Conservation (phyloP, 35 echinoderm and acorn worm species). For the Antedon bifida region DNA sequence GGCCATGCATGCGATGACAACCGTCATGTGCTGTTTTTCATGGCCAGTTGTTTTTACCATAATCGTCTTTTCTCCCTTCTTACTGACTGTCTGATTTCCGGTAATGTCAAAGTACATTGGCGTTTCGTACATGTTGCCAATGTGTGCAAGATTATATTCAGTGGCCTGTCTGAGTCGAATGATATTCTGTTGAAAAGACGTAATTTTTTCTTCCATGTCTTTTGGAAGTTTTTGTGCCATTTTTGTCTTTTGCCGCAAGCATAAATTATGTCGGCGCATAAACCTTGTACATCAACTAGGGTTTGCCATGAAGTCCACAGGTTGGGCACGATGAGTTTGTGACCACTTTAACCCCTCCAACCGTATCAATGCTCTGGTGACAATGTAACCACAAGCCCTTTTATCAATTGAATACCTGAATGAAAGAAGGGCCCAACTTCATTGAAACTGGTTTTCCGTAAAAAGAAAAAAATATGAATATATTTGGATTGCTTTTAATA, state of each 20-base stretch:
- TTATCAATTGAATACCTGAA: too few relatives aligned
- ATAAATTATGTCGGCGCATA: background rate
- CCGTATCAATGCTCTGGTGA: too few relatives aligned
- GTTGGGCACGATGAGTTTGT: too few relatives aligned
- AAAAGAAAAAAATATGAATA: too few relatives aligned
- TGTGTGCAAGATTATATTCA: background rate
- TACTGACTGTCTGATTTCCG: background rate
- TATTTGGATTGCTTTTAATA: too few relatives aligned
- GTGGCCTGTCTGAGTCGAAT: background rate
- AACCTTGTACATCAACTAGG: too few relatives aligned
- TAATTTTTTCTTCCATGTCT: background rate
- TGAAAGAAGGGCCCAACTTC: too few relatives aligned
- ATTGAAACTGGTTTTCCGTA: too few relatives aligned
- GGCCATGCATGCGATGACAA: background rate
- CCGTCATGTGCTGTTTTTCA: slow-evolving; percentile 3
- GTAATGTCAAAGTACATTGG: background rate
- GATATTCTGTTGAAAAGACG: background rate
- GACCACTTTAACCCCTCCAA: too few relatives aligned
- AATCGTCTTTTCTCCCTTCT: background rate
- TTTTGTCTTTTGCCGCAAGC: background rate
- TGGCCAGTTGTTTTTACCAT: background rate
- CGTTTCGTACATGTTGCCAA: slow-evolving; percentile 8
- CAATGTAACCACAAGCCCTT: too few relatives aligned
- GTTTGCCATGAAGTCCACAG: too few relatives aligned
- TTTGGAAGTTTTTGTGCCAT: background rate